A percentile compares a stretch with the other conserved stretches of the same genome.
phyloP scores from a whole-genome alignment of 2,888 invertebrate genomes.

The Odontocolon sp. region DNA sequence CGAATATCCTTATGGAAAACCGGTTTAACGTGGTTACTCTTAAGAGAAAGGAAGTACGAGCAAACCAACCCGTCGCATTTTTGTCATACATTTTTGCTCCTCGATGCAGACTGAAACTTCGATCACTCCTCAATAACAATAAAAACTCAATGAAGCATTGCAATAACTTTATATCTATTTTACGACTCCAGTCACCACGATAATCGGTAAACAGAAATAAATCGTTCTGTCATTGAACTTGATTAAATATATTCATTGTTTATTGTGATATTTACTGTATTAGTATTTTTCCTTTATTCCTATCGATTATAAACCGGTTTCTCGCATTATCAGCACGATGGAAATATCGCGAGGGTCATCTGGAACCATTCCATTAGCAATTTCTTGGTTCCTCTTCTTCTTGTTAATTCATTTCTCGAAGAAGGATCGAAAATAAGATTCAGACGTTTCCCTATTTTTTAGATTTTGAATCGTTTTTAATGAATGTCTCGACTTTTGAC shows the following conservation, averaged over 20 bases:
- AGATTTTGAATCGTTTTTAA: too few relatives aligned
- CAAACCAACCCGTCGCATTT: constrained; percentile 2
- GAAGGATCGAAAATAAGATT: not conserved
- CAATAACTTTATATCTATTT: not conserved
- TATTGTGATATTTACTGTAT: not conserved
- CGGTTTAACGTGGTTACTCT: constrained; percentile 1
- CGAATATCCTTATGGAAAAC: constrained; percentile 8
- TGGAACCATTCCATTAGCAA: not conserved
- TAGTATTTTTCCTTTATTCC: not conserved
- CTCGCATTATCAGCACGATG: not conserved
- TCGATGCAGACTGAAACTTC: not conserved
- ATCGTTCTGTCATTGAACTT: not conserved
- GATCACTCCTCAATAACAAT: not conserved
- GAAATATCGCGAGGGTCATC: not conserved
- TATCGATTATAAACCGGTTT: constrained; percentile 19
- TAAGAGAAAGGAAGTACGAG: constrained; percentile 22
- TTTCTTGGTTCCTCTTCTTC: constrained; percentile 7
- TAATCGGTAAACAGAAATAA: constrained; percentile 7
- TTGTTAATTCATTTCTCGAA: not conserved
- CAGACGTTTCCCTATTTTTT: too few relatives aligned
- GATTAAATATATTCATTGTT: not conserved
- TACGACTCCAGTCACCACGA: not conserved
- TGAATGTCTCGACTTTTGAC: too few relatives aligned
- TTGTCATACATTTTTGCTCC: not conserved
- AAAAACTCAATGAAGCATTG: not conserved